phyloP scores from a whole-genome alignment of 92 coral and sea anemone genomes.

The Metridium senile region DNA sequence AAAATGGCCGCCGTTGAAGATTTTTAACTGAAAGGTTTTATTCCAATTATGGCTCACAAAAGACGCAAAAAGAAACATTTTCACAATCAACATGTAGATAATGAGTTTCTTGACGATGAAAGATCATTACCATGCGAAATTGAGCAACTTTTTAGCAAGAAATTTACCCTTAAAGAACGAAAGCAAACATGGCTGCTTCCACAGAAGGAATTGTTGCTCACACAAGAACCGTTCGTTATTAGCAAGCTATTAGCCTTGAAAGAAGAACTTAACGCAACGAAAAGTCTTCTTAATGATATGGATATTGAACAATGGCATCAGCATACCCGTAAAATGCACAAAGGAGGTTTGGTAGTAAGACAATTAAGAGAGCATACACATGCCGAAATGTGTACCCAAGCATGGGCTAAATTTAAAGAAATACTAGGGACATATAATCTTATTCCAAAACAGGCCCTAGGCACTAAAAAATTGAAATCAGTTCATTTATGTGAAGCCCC shows the following conservation, averaged over 20 bases:
- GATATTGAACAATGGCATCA: slow-evolving; percentile 89
- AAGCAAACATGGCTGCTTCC: slow-evolving; percentile 66
- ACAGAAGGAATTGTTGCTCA: slow-evolving; percentile 46
- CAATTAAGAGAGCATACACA: slow-evolving; percentile 53
- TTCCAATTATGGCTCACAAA: slow-evolving; percentile 63
- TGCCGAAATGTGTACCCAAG: slow-evolving; percentile 95
- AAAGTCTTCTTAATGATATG: slow-evolving; percentile 78
- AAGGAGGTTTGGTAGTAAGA: slow-evolving; percentile 81
- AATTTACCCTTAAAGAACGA: slow-evolving; percentile 58
- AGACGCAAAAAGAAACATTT: slow-evolving; percentile 45
- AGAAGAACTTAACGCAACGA: slow-evolving; percentile 68
- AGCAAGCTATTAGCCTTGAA: slow-evolving; percentile 63
- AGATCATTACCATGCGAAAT: slow-evolving; percentile 39
- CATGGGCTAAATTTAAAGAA: slow-evolving; percentile 94
- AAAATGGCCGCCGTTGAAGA: background rate
- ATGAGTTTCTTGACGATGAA: background rate
- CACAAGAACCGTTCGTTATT: slow-evolving; percentile 50
- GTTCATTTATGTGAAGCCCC: slow-evolving; percentile 98
- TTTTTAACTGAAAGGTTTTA: background rate
- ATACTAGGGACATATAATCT: slow-evolving; percentile 64
- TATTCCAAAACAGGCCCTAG: slow-evolving; percentile 56
- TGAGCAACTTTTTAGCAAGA: slow-evolving; percentile 74
- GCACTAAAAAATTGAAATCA: slow-evolving; percentile 30
- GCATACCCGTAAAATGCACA: slow-evolving; percentile 83
- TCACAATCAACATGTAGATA: background rate